A percentile compares a stretch with the other conserved stretches of the same genome.
Conservation (phyloP, 2,113 vertebrate genomes). For the Cinclus cinclus region DNA sequence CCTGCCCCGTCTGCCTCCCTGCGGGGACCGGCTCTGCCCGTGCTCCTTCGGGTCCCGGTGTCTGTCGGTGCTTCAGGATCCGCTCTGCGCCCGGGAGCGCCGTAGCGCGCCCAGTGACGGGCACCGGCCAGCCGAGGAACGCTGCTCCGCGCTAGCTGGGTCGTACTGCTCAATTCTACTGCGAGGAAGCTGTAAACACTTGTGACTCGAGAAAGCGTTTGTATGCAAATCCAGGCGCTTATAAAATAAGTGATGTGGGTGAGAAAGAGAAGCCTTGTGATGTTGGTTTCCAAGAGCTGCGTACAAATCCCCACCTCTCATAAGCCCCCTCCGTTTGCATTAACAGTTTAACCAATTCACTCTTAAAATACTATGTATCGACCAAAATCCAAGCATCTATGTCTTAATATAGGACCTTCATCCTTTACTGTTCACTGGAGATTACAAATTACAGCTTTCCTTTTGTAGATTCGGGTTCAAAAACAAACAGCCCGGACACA, state of each 20-base stretch:
- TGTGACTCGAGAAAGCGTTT: neutral
- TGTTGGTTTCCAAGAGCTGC: neutral
- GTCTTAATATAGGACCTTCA: neutral
- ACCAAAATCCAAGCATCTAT: neutral
- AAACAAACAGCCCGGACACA: neutral
- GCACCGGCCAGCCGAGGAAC: fast-evolving
- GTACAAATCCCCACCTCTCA: no score
- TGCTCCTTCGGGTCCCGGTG: neutral
- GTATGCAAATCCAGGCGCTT: neutral
- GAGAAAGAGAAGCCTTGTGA: neutral
- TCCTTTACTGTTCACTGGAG: neutral
- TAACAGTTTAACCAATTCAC: neutral
- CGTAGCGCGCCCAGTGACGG: fast-evolving
- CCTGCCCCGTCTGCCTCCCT: neutral
- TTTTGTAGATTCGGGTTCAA: neutral
- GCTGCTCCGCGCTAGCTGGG: neutral
- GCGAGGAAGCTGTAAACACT: neutral
- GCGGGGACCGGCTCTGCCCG: neutral
- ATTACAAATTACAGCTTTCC: neutral
- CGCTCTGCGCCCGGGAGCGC: neutral
- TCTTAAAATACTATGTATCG: neutral
- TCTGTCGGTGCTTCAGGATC: neutral
- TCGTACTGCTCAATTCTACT: fast-evolving
- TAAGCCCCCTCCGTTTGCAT: neutral
- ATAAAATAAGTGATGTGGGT: neutral